Conservation (phyloP, 2,888 invertebrate genomes). For the Parnassius mnemosyne region DNA sequence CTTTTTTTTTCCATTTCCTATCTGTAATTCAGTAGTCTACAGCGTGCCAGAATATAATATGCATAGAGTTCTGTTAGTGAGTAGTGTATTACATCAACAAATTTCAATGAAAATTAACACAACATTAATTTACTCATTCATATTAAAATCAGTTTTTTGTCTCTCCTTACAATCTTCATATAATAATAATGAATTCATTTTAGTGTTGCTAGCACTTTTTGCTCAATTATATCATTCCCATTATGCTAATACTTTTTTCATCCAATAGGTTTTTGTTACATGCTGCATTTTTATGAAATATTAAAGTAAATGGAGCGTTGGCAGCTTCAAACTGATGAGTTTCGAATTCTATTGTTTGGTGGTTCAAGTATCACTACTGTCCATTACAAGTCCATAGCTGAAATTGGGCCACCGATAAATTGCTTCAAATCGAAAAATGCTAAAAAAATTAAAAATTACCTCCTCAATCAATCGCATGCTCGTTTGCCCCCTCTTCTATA, state of each 20-base stretch:
- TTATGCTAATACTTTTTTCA: slow-evolving; percentile 10
- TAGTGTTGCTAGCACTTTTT: slow-evolving; percentile 3
- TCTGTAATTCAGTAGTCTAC: too few relatives aligned
- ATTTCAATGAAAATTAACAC: too few relatives aligned
- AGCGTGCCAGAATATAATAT: too few relatives aligned
- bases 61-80: too few relatives aligned
- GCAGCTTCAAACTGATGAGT: background rate
- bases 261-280: slow-evolving; percentile 15
- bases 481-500: too few relatives aligned
- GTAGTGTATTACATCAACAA: too few relatives aligned
- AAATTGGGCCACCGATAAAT: too few relatives aligned
- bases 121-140: background rate
- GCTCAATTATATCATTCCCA: slow-evolving; percentile 2
- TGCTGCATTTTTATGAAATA: slow-evolving; percentile 7
- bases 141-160: background rate
- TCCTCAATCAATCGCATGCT: too few relatives aligned
- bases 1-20: too few relatives aligned
- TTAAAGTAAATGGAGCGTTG: slow-evolving; percentile 6
- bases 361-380: background rate
- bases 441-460: too few relatives aligned
- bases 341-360: background rate
- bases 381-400: too few relatives aligned
- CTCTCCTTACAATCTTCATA: background rate
- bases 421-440: too few relatives aligned
- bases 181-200: slow-evolving; percentile 2